Percentiles rank a stretch among this genome's conserved stretches.
Evolutionary conservation across 2,888 invertebrate genomes (phyloP).

Genomic region (Glyphotaelius pellucidus): DNA sequence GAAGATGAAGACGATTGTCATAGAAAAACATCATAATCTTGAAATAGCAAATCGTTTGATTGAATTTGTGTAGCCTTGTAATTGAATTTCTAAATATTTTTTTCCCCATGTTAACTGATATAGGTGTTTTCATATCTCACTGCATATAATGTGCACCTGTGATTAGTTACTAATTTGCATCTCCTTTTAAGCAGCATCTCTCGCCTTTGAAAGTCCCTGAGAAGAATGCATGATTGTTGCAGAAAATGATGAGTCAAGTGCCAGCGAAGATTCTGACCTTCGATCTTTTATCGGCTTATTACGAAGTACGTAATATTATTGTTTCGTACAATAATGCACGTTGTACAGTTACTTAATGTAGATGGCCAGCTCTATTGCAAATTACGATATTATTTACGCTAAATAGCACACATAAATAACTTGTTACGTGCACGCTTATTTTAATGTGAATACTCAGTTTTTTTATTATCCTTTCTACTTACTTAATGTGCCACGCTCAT

Average conservation of each 20-base stretch:
- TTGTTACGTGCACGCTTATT: slow-evolving; percentile 13
- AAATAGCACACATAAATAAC: slow-evolving; percentile 23
- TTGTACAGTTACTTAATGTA: slow-evolving; percentile 13
- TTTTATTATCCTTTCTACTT: background rate
- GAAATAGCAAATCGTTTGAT: background rate
- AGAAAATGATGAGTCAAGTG: slow-evolving; percentile 6
- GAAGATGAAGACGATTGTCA: no score
- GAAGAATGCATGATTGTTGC: slow-evolving; percentile 10
- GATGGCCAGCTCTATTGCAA: slow-evolving; percentile 4
- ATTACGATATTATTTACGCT: slow-evolving; percentile 29
- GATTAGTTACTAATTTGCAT: background rate
- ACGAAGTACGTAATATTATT: slow-evolving; percentile 45
- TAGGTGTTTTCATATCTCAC: background rate
- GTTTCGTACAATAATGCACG: slow-evolving; percentile 30
- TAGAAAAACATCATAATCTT: no score
- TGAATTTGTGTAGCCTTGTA: background rate
- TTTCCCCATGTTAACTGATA: background rate
- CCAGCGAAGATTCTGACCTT: slow-evolving; percentile 7
- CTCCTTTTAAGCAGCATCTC: background rate
- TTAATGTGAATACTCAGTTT: background rate
- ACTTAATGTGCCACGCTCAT: background rate
- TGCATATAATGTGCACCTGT: background rate
- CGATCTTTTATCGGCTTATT: slow-evolving; percentile 36
- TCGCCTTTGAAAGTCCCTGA: slow-evolving; percentile 1
- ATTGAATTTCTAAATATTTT: background rate